Base-by-base conservation (phyloP, 2,888 invertebrate species). In the Xanthorhoe designata region DNA sequence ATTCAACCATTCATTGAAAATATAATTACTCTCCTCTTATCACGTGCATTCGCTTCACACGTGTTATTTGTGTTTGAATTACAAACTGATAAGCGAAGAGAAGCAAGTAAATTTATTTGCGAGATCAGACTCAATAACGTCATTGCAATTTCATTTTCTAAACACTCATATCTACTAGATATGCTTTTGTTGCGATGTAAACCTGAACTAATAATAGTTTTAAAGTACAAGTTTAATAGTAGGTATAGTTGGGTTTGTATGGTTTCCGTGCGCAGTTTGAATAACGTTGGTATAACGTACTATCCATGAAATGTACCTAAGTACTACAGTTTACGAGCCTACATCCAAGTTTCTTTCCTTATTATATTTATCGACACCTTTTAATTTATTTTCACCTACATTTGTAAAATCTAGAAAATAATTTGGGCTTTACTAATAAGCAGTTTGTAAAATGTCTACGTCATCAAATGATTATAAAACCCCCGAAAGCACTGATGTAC, bases 31-130 rank as follows among this genome's bases (percentile, higher is more conserved):
- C 68, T 63, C 68, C 71, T 72, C 54, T 77, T 78, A 78, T 83
- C 83, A 68, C 62, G 55, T 67, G 73, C 80, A 81, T 75, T 78
- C 65, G 57, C 53, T 58, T 47, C 49, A 72, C 77, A 74, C 78
- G 77, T 83, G 83, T 51, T 77, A 73, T 79, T 77, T 75, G 73
- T 70, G 63, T 75, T 75, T 68, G 57, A 70, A 72, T 75, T 72
- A 74, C 66, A 68, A 65, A 73, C 72, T 75, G 75, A 79, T 77
- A 81, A 68, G 73, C 65, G 60, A 62, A 68, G 35, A 59, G 66
- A 57, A 68, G 61, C 66, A 58, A 71, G 63, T 64, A 70, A 68
- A 70, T 70, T 70, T 68, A 70, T 69, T 69, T 64, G 70, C 58
- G 64, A 70, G 70, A 70, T 69, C 60, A 66, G 53, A 68, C 53